phyloP scores from a whole-genome alignment of 1,140 invertebrate species.

The Melitaea cinxia region DNA sequence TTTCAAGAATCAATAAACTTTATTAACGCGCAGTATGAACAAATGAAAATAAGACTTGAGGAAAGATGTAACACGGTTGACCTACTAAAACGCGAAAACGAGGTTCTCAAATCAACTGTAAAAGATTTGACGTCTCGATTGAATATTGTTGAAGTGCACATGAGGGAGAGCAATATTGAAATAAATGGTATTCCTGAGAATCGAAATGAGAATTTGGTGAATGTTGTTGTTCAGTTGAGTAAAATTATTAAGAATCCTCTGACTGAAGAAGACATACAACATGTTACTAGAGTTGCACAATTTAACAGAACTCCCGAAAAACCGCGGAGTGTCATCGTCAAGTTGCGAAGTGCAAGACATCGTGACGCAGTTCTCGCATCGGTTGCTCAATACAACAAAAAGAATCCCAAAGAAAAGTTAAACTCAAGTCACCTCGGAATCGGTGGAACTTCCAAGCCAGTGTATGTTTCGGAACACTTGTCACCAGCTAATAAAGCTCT shows the following conservation, averaged over 20 bases:
- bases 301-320: neutral
- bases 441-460: neutral
- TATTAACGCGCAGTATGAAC: neutral
- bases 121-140: conserved; percentile 6
- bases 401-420: conserved; percentile 9
- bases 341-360: conserved; percentile 2
- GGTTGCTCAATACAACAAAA: conserved; percentile 5
- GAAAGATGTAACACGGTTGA: neutral
- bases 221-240: conserved; percentile 1
- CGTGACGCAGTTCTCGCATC: conserved; percentile 9
- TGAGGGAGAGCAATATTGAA: conserved; percentile 15
- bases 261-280: conserved; percentile 5
- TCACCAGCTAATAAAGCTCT: conserved; percentile 13
- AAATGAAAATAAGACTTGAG: neutral
- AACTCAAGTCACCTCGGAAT: conserved; percentile 7
- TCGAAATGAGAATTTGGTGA: conserved; percentile 5
- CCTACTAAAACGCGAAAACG: too few species aligned
- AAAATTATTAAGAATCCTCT: conserved; percentile 12
- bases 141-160: conserved; percentile 14
- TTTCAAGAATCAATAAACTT: neutral
- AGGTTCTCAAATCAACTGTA: neutral
- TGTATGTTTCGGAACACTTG: conserved; percentile 9
- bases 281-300: conserved; percentile 15
- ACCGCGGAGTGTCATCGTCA: conserved; percentile 12
- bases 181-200: conserved; percentile 20